phyloP scores from a whole-genome alignment of 2,888 invertebrate species.

The Trachelus troglodyta region DNA sequence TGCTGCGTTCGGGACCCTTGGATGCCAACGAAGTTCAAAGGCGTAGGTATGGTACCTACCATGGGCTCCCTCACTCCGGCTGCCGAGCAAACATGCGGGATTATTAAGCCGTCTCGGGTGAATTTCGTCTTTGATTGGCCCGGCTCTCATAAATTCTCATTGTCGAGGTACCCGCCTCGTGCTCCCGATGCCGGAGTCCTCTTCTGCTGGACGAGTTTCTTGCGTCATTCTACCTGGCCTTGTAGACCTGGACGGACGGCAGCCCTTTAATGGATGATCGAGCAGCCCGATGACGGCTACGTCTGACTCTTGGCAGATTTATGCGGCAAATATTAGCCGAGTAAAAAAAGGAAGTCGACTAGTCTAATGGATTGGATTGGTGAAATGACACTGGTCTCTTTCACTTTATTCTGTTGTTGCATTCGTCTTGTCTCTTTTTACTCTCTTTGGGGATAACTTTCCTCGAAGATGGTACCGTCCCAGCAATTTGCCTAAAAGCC shows the following conservation, averaged over 20 bases:
- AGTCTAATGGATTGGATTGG: constrained; percentile 49
- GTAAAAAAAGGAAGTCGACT: constrained; percentile 19
- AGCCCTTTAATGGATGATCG: neutral
- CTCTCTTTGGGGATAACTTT: constrained; percentile 25
- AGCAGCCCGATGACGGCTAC: neutral
- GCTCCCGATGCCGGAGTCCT: neutral
- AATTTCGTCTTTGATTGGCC: constrained; percentile 58
- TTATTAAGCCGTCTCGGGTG: constrained; percentile 54
- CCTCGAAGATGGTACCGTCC: constrained; percentile 1
- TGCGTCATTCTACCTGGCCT: neutral
- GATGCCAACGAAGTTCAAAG: constrained; percentile 49
- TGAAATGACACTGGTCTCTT: neutral
- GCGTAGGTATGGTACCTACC: constrained; percentile 40
- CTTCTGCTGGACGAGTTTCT: neutral
- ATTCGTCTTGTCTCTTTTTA: constrained; percentile 23
- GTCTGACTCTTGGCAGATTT: constrained; percentile 35
- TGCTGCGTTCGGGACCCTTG: constrained; percentile 26
- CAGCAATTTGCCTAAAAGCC: constrained; percentile 41
- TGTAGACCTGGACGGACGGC: neutral
- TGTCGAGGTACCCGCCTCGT: neutral
- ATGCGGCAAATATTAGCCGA: constrained; percentile 53
- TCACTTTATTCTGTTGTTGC: constrained; percentile 11
- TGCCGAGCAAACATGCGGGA: constrained; percentile 55
- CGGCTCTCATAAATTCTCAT: constrained; percentile 48
- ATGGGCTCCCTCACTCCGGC: constrained; percentile 9